phyloP scores from a whole-genome alignment of 30 jellyfish, hydroid and myxozoan species.

The Aurelia aurita region DNA sequence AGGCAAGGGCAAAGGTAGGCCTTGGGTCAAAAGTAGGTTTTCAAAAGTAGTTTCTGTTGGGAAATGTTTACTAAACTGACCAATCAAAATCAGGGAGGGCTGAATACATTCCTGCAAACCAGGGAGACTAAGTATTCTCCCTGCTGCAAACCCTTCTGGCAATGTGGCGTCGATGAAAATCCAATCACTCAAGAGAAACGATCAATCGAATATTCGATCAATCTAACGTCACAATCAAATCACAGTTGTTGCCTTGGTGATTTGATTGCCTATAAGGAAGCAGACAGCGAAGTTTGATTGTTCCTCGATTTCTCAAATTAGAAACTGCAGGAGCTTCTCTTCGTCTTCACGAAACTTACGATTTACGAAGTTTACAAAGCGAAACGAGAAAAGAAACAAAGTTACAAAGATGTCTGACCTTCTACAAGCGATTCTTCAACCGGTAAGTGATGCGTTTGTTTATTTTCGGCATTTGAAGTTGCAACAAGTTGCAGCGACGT shows the following conservation, averaged over 20 bases:
- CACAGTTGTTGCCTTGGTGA: slow-evolving; percentile 28
- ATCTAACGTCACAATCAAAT: slow-evolving; percentile 49
- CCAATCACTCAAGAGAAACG: background rate
- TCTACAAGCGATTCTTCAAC: slow-evolving; percentile 4
- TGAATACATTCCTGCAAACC: too few species aligned
- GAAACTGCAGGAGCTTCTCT: slow-evolving; percentile 56
- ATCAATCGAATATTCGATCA: background rate
- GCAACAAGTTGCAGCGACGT: background rate
- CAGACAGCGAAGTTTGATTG: slow-evolving; percentile 2
- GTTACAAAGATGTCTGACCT: slow-evolving; percentile 17
- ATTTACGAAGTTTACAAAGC: background rate
- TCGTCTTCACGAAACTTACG: slow-evolving; percentile 3
- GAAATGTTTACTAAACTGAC: too few species aligned
- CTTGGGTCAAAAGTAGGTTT: too few species aligned
- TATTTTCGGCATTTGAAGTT: background rate
- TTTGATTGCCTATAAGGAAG: background rate
- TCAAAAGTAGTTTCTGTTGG: too few species aligned
- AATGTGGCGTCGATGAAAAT: slow-evolving; percentile 10
- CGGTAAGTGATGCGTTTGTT: background rate
- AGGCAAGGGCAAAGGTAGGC: too few species aligned
- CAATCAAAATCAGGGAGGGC: too few species aligned
- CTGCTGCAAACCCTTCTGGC: too few species aligned
- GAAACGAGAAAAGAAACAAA: background rate
- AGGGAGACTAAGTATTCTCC: too few species aligned
- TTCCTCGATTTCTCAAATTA: slow-evolving; percentile 17